A percentile compares a stretch with the other conserved stretches of the same genome.
Evolutionary conservation across 2,113 vertebrate species (phyloP).

Genomic region (Catharus minimus): DNA sequence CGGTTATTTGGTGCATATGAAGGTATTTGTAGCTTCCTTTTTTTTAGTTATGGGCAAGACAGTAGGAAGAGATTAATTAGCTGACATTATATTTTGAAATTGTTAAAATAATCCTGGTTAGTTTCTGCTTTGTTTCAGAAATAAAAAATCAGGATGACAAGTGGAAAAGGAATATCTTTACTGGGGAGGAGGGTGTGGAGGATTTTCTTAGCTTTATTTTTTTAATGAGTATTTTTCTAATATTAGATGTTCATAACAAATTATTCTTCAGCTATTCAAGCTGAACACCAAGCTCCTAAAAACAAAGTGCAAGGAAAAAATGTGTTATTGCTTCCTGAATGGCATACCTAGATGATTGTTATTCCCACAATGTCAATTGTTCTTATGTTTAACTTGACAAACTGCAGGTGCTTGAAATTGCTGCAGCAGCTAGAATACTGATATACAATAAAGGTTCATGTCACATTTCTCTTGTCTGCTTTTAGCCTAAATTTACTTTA

Average conservation of each 20-base stretch:
- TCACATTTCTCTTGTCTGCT: background rate
- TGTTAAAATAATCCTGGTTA: background rate
- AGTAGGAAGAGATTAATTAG: background rate
- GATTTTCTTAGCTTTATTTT: background rate
- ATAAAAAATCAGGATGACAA: background rate
- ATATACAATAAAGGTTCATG: background rate
- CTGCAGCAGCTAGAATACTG: background rate
- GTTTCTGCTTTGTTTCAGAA: background rate
- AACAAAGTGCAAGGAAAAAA: constrained; percentile 3
- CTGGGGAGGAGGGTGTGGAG: rapidly evolving
- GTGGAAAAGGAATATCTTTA: background rate
- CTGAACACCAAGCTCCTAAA: background rate
- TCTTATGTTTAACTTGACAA: constrained; percentile 49
- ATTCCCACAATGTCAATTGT: constrained; percentile 23
- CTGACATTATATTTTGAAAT: background rate
- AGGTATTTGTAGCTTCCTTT: background rate
- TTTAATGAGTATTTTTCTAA: background rate
- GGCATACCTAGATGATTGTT: background rate
- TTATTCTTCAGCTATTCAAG: background rate
- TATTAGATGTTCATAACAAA: background rate
- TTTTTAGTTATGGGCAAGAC: background rate
- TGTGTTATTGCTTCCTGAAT: background rate
- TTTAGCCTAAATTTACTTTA: constrained; percentile 23
- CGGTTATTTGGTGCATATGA: background rate
- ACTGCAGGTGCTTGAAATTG: constrained; percentile 34